Percentiles rank a stretch among this genome's conserved stretches.
These are phyloP conservation scores for Antedon mediterranea DNA, from an alignment of 53 echinoderm and acorn worm species.

Conservation along the genomic window DNA sequence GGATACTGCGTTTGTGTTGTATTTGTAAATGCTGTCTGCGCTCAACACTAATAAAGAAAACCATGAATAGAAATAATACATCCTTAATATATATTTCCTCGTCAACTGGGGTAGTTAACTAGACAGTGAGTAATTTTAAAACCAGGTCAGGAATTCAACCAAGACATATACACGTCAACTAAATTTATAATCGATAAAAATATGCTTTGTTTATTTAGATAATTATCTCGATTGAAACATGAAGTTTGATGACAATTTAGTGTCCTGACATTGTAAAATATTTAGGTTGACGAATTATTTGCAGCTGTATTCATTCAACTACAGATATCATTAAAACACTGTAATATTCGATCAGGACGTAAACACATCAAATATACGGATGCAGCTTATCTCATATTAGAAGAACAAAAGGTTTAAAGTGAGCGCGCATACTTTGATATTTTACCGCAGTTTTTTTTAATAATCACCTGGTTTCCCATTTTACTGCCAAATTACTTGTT, in stretches of 20 bases:
- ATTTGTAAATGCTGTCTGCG: too few relatives aligned
- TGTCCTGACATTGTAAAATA: background rate
- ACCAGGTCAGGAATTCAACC: background rate
- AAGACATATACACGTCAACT: background rate
- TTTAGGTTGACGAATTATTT: background rate
- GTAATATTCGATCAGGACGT: background rate
- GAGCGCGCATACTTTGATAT: background rate
- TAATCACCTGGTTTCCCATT: background rate
- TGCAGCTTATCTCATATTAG: background rate
- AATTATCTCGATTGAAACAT: background rate
- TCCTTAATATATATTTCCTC: too few relatives aligned
- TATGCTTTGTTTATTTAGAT: background rate
- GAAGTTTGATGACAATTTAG: background rate
- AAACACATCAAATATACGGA: background rate
- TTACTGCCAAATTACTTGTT: background rate
- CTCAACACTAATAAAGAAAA: too few relatives aligned
- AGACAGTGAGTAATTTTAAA: too few relatives aligned
- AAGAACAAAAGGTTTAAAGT: background rate
- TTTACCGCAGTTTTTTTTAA: background rate
- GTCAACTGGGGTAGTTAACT: too few relatives aligned
- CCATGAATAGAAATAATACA: too few relatives aligned
- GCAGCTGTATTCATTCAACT: background rate
- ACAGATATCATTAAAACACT: background rate
- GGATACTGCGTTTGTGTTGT: too few relatives aligned
- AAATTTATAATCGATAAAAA: background rate